Evolutionary conservation across 2,797 vertebrate species (phyloP), one percentile per base, ranked within the genome.

Genomic region (Sebastes vulpes): DNA sequence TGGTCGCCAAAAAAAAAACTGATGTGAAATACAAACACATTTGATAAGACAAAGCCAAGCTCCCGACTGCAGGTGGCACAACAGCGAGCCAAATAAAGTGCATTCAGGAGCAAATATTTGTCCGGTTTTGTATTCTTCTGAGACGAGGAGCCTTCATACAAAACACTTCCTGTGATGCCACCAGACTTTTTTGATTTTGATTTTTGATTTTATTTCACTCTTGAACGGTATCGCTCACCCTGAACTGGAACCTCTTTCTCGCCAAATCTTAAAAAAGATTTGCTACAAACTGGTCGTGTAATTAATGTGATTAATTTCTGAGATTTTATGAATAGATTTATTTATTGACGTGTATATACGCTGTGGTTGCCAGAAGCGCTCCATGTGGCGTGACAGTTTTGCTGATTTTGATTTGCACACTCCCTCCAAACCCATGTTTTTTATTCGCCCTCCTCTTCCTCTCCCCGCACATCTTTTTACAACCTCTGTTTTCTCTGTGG

Each of bases 321-420:
- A 56, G 26, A 77, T 73, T 82, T 79, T 69, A 72, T 68, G 3
- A 18, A 72, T 56, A 46, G 50, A 76, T 81, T 83, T 83, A 83
- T 87, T 89, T 83, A 75, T 83, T 25, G 61, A 75, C 65, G n/a
- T 90, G 77, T 92, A 86, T 54, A 84, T 88, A 89, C 7, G 4
- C 53, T 61, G 60, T 79, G 75, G 73, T 84, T 83, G 65, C 63
- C 77, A 78, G 31, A 28, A 83, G 75, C 77, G 46, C 84, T 76
- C 20, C 67, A 31, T 32, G 48, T 75, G 78, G 86, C 69, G 63
- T 82, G 86, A 92, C 90, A 91, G 92, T 94, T 96, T 94, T 92
- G 93, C 90, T 86, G 76, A 88, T 89, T 93, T 93, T 94, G 81
- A 93, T 94, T 95, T 94, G 94, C 93, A 94, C 91, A 91, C 66